Conservation (phyloP, 2,888 invertebrate species). For the Palloptera scutellata region DNA sequence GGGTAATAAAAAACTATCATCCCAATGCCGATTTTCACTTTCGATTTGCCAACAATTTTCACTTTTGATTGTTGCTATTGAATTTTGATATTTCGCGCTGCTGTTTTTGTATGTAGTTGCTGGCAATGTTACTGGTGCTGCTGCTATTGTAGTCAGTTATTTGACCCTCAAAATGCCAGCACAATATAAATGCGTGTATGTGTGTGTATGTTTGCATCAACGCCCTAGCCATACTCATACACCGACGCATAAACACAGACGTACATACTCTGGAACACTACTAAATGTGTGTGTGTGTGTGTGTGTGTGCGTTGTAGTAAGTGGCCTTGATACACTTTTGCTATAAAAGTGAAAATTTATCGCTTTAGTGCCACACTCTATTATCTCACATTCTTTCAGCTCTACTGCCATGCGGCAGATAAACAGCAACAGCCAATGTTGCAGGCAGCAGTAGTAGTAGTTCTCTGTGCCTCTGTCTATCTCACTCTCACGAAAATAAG, state of each 20-base stretch:
- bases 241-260: too few relatives aligned
- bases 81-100: not conserved
- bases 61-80: slow-evolving; percentile 4
- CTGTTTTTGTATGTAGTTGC: not conserved
- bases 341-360: slow-evolving; percentile 14
- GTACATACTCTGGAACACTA: not conserved
- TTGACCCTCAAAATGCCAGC: not conserved
- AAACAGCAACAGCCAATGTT: slow-evolving; percentile 5
- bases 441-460: not conserved
- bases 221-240: too few relatives aligned
- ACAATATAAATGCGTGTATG: too few relatives aligned
- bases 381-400: not conserved
- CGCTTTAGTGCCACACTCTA: slow-evolving; percentile 2
- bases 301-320: not conserved
- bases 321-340: slow-evolving; percentile 23
- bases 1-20: slow-evolving; percentile 23
- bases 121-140: not conserved
- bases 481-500: slow-evolving; percentile 36
- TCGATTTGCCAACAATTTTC: slow-evolving; percentile 14
- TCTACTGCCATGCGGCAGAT: not conserved
- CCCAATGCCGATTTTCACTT: slow-evolving; percentile 21
- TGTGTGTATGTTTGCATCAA: too few relatives aligned
- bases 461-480: not conserved
- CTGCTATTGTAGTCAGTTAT: not conserved
- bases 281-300: too few relatives aligned